Evolutionary conservation across 2,888 invertebrate genomes (phyloP), one percentile per base, ranked within the genome.

Genomic region (Coleophora deauratella): DNA sequence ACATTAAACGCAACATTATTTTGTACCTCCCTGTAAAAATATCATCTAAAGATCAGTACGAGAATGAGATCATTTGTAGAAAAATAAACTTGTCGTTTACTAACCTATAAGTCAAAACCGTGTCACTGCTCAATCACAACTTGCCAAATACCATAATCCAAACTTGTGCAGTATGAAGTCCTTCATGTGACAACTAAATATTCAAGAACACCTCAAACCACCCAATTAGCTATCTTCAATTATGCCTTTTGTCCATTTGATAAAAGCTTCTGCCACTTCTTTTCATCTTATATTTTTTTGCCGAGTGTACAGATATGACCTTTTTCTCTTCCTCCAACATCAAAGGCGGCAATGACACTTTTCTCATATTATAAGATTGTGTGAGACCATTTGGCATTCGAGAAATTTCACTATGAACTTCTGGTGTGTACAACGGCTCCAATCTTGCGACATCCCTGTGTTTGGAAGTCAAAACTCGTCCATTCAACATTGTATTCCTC

Each of bases 261-360:
- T 21, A 21, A 3, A 3, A 21, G 51, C 33, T 55, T 55, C 44
- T 65, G 72, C 2, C 55, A 42, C 15, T 51, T 52, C 44, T 66
- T 73, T 33, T 62, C 65, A 9, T 56, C 42, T 47, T 65, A 71
- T 4, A n/a, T 62, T 27, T 56, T 47, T 75, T 82, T 10, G 72
- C 79, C 0, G 84, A 79, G 31, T 63, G 52, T 34, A 65, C 35
- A 2, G 54, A 35, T 3, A 53, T 40, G 0, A 68, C 70, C 35
- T 59, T 68, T 51, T 71, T 82, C 41, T 81, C 82, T 39, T 86
- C 86, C 32, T 85, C 81, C 37, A 81, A 51, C 37, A 78, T 55
- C 37, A 86, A 52, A 1, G 86, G 86, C 0, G 86, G 86, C 27
- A 86, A 54, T 0, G 85, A 86, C 2, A 86, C 79, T 51, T 86